phyloP scores from a whole-genome alignment of 2,888 invertebrate genomes.

The Morinoia aosen region DNA sequence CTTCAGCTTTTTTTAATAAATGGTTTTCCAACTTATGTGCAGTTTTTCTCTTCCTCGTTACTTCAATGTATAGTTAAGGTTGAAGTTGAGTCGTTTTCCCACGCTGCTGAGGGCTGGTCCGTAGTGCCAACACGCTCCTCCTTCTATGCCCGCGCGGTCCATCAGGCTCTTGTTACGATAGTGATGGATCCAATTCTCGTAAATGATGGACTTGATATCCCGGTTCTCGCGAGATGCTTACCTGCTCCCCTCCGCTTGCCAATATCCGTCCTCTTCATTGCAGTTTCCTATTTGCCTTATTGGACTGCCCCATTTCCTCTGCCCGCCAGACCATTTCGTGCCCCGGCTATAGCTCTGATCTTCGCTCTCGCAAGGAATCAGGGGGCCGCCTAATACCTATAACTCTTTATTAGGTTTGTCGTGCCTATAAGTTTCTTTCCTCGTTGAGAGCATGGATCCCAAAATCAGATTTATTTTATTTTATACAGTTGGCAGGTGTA shows the following conservation, averaged over 20 bases:
- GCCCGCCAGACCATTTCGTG: background rate
- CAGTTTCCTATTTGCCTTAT: constrained; percentile 20
- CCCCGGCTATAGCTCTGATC: background rate
- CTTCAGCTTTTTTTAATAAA: background rate
- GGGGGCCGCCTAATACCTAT: background rate
- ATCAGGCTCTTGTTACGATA: background rate
- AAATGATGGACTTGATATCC: constrained; percentile 4
- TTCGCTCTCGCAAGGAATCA: background rate
- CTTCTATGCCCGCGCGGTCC: background rate
- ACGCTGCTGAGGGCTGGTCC: background rate
- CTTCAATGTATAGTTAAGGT: background rate
- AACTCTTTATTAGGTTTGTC: background rate
- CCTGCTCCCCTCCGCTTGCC: background rate
- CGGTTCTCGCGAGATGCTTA: background rate
- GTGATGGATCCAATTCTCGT: constrained; percentile 17
- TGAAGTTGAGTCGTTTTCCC: background rate
- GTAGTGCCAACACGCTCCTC: background rate
- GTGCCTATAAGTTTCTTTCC: background rate
- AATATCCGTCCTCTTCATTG: background rate
- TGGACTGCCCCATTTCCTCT: constrained; percentile 7
- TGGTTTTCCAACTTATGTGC: too few relatives aligned
- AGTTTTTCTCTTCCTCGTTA: background rate
- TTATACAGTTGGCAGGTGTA: background rate
- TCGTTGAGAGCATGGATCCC: background rate
- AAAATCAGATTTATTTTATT: background rate